Percentiles rank a stretch among this genome's conserved stretches.
Conservation (phyloP, 2,888 invertebrate genomes). For the Lydus trimaculatus region DNA sequence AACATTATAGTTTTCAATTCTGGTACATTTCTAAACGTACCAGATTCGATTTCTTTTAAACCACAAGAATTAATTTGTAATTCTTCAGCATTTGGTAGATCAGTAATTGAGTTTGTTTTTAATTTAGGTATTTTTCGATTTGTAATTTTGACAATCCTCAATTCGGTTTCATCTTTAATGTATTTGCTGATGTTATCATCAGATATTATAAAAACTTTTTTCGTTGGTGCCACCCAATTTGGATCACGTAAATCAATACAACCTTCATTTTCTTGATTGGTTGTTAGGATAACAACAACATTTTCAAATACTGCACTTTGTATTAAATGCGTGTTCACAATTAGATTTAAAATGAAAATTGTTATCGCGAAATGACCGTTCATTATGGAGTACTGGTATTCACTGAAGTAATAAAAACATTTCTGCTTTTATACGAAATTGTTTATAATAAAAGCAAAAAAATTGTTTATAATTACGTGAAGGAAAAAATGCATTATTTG, state of each 20-base stretch:
- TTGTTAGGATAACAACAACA: neutral
- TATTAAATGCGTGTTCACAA: neutral
- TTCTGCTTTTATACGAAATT: no score
- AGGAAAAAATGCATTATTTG: no score
- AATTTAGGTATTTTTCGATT: conserved; percentile 6
- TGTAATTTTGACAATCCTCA: neutral
- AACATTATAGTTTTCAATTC: neutral
- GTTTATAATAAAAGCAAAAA: no score
- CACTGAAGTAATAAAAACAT: no score
- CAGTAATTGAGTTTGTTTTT: neutral
- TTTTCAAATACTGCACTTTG: conserved; percentile 9
- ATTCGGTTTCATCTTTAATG: neutral
- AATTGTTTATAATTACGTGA: no score
- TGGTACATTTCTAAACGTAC: conserved; percentile 2
- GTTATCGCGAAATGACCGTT: neutral
- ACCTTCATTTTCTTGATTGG: neutral
- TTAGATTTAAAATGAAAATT: neutral
- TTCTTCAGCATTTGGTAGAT: conserved; percentile 4
- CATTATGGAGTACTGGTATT: neutral
- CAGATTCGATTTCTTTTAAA: conserved; percentile 1
- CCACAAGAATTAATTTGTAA: neutral
- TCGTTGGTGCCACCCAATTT: neutral
- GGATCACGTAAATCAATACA: neutral
- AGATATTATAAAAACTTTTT: neutral
- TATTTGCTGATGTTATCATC: neutral